Evolutionary conservation across 2,888 invertebrate genomes (phyloP).

Genomic region (Ypsolopha sequella): DNA sequence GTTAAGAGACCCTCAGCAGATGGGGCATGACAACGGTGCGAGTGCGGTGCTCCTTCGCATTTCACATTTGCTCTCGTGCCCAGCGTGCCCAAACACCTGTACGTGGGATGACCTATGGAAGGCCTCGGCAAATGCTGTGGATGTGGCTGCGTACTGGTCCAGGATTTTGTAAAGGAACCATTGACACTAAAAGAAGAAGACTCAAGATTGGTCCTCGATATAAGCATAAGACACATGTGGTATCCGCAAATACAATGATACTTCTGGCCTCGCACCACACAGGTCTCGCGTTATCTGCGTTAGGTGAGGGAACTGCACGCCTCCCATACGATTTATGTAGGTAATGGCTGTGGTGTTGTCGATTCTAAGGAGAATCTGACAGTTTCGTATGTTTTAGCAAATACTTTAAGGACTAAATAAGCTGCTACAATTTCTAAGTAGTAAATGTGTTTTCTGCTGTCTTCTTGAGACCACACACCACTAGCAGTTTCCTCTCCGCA

Average conservation of each 20-base stretch:
- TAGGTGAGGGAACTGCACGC: background rate
- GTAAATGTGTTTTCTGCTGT: background rate
- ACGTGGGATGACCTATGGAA: no score
- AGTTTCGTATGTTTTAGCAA: constrained; percentile 2
- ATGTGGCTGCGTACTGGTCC: no score
- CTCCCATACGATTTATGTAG: background rate
- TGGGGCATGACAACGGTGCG: no score
- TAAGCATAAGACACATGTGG: no score
- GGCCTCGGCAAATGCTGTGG: no score
- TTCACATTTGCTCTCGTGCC: no score
- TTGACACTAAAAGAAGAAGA: no score
- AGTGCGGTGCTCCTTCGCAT: no score
- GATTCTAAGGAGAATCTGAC: constrained; percentile 2
- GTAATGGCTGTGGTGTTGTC: constrained; percentile 5
- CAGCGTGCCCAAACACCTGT: no score
- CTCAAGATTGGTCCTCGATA: no score
- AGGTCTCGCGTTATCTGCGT: background rate
- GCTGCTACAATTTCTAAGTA: constrained; percentile 3
- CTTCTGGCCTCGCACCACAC: constrained; percentile 4
- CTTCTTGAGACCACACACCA: background rate
- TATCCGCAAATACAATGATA: constrained; percentile 1
- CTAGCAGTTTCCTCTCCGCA: background rate
- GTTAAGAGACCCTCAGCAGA: no score
- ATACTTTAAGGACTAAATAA: constrained; percentile 2
- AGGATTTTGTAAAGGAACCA: no score